Conservation (phyloP, 2,888 invertebrate genomes). For the Eilema caniola region DNA sequence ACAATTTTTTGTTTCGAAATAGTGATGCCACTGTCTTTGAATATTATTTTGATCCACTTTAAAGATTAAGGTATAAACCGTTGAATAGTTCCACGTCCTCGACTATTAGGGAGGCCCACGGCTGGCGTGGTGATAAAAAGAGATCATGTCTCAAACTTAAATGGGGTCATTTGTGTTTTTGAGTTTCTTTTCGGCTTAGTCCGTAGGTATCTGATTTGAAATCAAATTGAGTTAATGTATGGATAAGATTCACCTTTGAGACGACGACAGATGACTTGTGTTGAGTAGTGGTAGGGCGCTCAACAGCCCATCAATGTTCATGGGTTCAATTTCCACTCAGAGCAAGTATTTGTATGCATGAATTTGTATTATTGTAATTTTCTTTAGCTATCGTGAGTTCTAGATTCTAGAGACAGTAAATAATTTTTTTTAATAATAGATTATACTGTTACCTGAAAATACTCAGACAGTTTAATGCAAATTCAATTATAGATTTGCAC, state of each 20-base stretch:
- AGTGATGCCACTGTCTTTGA: not conserved
- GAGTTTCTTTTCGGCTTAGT: constrained; percentile 5
- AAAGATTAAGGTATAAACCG: constrained; percentile 11
- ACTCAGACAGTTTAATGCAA: too few species aligned
- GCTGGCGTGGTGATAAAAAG: constrained; percentile 1
- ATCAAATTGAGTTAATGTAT: not conserved
- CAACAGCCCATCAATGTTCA: not conserved
- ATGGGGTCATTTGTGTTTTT: constrained; percentile 12
- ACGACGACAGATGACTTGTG: not conserved
- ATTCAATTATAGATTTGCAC: too few species aligned
- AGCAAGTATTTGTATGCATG: too few species aligned
- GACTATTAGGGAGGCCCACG: constrained; percentile 6
- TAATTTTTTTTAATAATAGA: too few species aligned
- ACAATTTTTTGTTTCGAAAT: not conserved
- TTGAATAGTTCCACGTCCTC: constrained; percentile 23
- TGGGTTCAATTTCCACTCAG: not conserved
- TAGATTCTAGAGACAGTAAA: too few species aligned
- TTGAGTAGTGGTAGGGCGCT: not conserved
- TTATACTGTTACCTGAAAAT: too few species aligned
- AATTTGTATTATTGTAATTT: too few species aligned
- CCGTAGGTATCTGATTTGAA: not conserved
- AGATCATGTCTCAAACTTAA: constrained; percentile 16
- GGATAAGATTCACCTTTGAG: not conserved
- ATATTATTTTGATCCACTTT: not conserved
- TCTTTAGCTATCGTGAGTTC: too few species aligned